A percentile compares a stretch with the other conserved stretches of the same genome.
Conservation (phyloP, 2,888 invertebrate species). For the Epiblema foenella region DNA sequence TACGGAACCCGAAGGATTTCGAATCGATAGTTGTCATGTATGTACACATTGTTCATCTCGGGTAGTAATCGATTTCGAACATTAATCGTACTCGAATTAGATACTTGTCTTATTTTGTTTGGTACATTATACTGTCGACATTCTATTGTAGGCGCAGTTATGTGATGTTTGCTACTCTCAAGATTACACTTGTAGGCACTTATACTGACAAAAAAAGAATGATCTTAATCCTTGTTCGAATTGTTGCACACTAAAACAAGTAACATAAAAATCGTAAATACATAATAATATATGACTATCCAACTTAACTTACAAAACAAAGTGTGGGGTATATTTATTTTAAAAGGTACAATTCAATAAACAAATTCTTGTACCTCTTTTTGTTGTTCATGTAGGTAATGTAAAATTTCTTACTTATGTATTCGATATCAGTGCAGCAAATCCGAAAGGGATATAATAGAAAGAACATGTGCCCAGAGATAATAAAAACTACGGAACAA, state of each 20-base stretch:
- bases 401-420: background rate
- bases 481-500: slow-evolving; percentile 35
- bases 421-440: slow-evolving; percentile 9
- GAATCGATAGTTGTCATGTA: slow-evolving; percentile 41
- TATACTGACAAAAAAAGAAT: background rate
- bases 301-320: no score
- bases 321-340: no score
- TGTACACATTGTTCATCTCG: slow-evolving; percentile 44
- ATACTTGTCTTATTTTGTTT: slow-evolving; percentile 36
- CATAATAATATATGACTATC: no score
- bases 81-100: slow-evolving; percentile 31
- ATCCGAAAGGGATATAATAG: slow-evolving; percentile 13
- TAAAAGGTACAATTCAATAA: no score
- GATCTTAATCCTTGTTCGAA: no score
- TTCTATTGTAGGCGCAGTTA: slow-evolving; percentile 27
- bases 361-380: background rate
- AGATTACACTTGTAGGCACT: background rate
- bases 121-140: slow-evolving; percentile 32
- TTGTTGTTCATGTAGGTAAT: background rate
- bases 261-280: no score
- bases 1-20: slow-evolving; percentile 40
- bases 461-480: slow-evolving; percentile 27
- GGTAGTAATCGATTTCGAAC: slow-evolving; percentile 37
- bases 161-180: background rate
- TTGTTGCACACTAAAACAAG: no score